Percentiles rank a stretch among this genome's conserved stretches.
Evolutionary conservation across 1,140 invertebrate species (phyloP).

Genomic region (Cydia fagiglandana): DNA sequence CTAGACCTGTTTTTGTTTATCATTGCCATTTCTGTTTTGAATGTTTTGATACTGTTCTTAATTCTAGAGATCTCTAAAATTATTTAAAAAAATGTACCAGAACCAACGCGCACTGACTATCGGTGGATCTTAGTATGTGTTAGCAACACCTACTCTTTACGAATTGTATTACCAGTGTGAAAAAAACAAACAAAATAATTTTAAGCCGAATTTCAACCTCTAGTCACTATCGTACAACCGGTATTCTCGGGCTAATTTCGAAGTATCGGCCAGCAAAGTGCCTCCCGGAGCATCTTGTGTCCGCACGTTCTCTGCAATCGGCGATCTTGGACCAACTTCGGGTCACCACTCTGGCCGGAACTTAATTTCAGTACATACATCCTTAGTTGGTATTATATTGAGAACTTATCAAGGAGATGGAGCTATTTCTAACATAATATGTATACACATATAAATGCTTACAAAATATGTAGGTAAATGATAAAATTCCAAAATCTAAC

Average conservation of each 20-base stretch:
- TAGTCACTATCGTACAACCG: slow-evolving; percentile 35
- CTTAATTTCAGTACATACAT: slow-evolving; percentile 43
- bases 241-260: slow-evolving; percentile 59
- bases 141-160: no score
- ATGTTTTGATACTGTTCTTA: no score
- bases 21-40: no score
- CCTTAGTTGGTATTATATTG: slow-evolving; percentile 7
- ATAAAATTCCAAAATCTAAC: no score
- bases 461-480: background rate
- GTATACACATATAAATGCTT: background rate
- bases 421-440: background rate
- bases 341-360: slow-evolving; percentile 57
- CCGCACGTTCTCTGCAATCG: slow-evolving; percentile 44
- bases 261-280: slow-evolving; percentile 72
- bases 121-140: no score
- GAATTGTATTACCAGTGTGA: no score
- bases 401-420: background rate
- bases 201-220: background rate
- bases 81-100: no score
- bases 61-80: no score
- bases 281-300: slow-evolving; percentile 56
- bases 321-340: slow-evolving; percentile 53
- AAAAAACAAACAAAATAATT: background rate
- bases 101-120: background rate
- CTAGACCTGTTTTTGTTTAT: no score